Evolutionary conservation across 1,140 invertebrate species (phyloP).

Genomic region (Caenorhabditis briggsae): DNA sequence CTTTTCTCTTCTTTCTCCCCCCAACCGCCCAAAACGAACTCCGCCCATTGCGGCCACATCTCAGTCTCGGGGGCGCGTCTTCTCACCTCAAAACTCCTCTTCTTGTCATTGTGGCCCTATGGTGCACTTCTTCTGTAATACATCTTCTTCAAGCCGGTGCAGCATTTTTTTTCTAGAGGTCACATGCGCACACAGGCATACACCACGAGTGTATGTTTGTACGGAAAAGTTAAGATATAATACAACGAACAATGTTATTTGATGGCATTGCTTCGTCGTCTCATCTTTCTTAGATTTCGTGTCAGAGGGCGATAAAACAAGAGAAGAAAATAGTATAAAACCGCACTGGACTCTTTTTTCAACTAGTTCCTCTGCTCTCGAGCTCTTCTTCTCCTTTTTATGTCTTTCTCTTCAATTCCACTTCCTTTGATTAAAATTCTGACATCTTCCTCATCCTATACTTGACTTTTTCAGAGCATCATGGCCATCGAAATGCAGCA

Average conservation of each 20-base stretch:
- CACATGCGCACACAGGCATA: not conserved
- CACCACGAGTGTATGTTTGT: not conserved
- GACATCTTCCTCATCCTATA: not conserved
- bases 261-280: not conserved
- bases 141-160: not conserved
- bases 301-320: conserved; percentile 38
- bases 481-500: conserved; percentile 69
- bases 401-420: not conserved
- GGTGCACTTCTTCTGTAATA: conserved; percentile 37
- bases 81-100: conserved; percentile 30
- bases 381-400: not conserved
- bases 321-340: conserved; percentile 37
- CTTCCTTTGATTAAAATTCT: not conserved
- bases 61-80: conserved; percentile 33
- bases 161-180: conserved; percentile 19
- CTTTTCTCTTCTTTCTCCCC: not conserved
- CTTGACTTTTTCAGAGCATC: conserved; percentile 9
- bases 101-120: not conserved
- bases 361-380: not conserved
- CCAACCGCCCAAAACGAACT: conserved; percentile 46
- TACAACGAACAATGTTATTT: not conserved
- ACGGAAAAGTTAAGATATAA: not conserved
- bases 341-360: not conserved
- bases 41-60: conserved; percentile 42
- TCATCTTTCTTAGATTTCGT: conserved; percentile 11